These are phyloP conservation scores for Peromyscus maniculatus DNA, from an alignment of 2,113 vertebrate species.

Conservation along the genomic window DNA sequence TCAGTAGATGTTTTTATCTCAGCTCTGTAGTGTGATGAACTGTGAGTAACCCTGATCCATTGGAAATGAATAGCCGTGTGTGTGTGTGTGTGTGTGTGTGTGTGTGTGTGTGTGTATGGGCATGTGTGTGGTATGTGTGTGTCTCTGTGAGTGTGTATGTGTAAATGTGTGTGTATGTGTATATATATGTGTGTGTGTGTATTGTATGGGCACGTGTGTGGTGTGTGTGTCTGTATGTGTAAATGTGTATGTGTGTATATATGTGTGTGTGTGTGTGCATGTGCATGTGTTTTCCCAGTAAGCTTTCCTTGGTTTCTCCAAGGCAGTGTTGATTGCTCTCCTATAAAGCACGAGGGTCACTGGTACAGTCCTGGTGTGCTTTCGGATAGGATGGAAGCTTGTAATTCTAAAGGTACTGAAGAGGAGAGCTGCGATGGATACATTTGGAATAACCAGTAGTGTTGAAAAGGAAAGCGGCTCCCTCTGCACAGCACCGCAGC, in stretches of 20 bases:
- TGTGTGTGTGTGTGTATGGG: neutral
- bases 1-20: slow-evolving; percentile 33
- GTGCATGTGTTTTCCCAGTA: neutral
- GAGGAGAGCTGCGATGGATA: neutral
- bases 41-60: slow-evolving; percentile 24
- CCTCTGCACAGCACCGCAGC: neutral
- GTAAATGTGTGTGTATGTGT: neutral
- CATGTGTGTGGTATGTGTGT: neutral
- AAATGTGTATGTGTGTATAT: too few relatives aligned
- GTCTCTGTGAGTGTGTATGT: too few relatives aligned
- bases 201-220: neutral
- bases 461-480: neutral
- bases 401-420: slow-evolving; percentile 14
- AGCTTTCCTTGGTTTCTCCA: slow-evolving; percentile 46
- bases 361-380: neutral
- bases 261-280: neutral
- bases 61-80: neutral
- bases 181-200: neutral
- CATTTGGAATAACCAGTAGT: slow-evolving; percentile 9
- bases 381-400: neutral
- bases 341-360: neutral
- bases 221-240: too few relatives aligned
- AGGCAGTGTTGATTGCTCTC: neutral
- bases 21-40: slow-evolving; percentile 8
- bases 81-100: too few relatives aligned